These are phyloP conservation scores for Tichodroma muraria DNA, from an alignment of 2,113 vertebrate species.

Conservation along the genomic window DNA sequence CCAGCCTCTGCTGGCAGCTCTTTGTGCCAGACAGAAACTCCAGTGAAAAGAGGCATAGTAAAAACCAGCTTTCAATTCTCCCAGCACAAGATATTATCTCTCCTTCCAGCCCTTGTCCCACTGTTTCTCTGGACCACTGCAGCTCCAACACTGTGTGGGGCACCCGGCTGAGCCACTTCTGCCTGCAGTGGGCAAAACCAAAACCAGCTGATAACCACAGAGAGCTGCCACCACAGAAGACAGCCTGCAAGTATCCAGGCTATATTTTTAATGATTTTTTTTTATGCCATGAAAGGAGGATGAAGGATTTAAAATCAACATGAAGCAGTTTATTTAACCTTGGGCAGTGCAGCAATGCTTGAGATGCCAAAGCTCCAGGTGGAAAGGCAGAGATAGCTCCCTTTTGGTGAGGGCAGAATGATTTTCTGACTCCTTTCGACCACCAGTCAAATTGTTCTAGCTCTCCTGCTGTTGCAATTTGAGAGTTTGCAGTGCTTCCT, in stretches of 20 bases:
- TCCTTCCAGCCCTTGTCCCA: not conserved
- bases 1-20: not conserved
- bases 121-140: not conserved
- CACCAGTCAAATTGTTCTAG: not conserved
- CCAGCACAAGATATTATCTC: not conserved
- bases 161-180: not conserved
- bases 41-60: not conserved
- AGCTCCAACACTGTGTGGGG: not conserved
- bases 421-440: not conserved
- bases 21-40: not conserved
- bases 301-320: not conserved
- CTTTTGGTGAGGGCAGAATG: not conserved
- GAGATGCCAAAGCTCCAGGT: not conserved
- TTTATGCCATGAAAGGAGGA: not conserved
- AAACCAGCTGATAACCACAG: not conserved
- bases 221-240: not conserved
- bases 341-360: not conserved
- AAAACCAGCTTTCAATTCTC: not conserved
- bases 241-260: not conserved
- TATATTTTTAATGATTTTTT: not conserved
- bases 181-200: not conserved
- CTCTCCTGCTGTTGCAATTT: not conserved
- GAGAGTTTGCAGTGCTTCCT: not conserved
- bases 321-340: not conserved
- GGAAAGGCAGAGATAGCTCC: not conserved